Evolutionary conservation across 2,797 vertebrate species (phyloP), one percentile per base, ranked within the genome.

Genomic region (Xenentodon cancila): DNA sequence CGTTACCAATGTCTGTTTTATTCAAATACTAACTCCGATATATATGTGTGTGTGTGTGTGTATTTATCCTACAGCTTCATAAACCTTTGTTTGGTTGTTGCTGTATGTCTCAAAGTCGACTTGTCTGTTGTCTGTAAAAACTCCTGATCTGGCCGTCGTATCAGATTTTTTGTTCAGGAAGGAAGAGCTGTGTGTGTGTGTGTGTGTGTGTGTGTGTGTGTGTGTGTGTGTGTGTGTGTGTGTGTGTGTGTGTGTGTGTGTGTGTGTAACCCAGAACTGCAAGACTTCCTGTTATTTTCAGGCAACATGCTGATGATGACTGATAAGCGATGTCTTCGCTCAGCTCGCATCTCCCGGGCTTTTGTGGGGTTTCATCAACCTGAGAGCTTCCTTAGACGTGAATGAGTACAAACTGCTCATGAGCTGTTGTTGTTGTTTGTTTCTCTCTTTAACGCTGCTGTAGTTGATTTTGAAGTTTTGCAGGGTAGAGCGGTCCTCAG

Each of bases 271-370:
- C 22, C 59, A 46, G 52, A 53, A 44, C 54, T 71, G 62, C 19
- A 60, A 44, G 68, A 84, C 85, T 87, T 91, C 84, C 86, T 88
- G 88, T 83, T 87, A 59, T 83, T 81, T 75, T 64, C 80, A 77
- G 77, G 76, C 77, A 49, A 77, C 77, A 46, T 54, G 55, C 67
- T 68, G 81, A 71, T 75, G 71, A 54, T 59, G 73, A 13, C 57
- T 79, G 86, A 85, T 88, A 82, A 76, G 18, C 53, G 63, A 81
- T 50, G 82, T 56, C 50, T 77, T 15, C 18, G 19, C 40, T 62
- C 50, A 53, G 49, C 18, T 7, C 59, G 13, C 22, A 22, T 15
- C 40, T 21, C 30, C 0, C 11, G 2, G 12, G 25, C 22, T 16
- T 4, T 16, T 2, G 17, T 9, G 19, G 17, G 3, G 3, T 44